A percentile compares a stretch with the other conserved stretches of the same genome.
phyloP scores from a whole-genome alignment of 2,797 vertebrate species.

The Enteromius anoplus region DNA sequence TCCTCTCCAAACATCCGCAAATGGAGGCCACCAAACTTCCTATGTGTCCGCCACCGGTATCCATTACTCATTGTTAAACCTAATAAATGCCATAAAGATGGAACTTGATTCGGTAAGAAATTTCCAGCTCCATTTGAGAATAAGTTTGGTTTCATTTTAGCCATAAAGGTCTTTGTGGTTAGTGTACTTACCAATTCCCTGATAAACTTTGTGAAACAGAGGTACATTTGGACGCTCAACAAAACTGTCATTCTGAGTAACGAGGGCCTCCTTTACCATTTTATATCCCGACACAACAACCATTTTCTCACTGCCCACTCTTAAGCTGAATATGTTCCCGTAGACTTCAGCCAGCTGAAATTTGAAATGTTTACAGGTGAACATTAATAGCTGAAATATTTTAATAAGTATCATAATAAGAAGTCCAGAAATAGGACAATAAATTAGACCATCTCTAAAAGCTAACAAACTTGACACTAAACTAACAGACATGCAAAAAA shows the following conservation, averaged over 20 bases:
- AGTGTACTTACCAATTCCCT: conserved; percentile 71
- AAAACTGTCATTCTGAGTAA: conserved; percentile 74
- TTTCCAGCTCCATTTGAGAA: background rate
- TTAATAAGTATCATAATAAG: too few relatives aligned
- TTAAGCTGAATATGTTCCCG: conserved; percentile 76
- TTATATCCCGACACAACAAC: conserved; percentile 74
- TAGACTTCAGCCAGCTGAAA: conserved; percentile 71
- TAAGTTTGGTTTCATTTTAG: too few relatives aligned
- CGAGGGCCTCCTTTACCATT: conserved; percentile 76
- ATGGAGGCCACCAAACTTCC: conserved; percentile 72
- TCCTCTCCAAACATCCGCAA: conserved; percentile 75
- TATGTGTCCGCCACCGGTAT: conserved; percentile 73
- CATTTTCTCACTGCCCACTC: conserved; percentile 67
- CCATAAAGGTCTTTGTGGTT: background rate
- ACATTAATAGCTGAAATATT: background rate
- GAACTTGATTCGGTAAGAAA: background rate
- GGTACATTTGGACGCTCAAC: conserved; percentile 71
- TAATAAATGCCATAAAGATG: conserved; percentile 51
- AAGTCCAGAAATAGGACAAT: background rate
- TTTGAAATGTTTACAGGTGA: background rate
- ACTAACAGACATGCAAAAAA: background rate
- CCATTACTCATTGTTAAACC: conserved; percentile 75
- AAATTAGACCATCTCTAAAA: background rate
- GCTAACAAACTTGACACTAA: background rate
- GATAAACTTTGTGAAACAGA: conserved; percentile 56